These are phyloP conservation scores for Bubo bubo DNA, from an alignment of 2,113 vertebrate genomes.

Conservation along the genomic window DNA sequence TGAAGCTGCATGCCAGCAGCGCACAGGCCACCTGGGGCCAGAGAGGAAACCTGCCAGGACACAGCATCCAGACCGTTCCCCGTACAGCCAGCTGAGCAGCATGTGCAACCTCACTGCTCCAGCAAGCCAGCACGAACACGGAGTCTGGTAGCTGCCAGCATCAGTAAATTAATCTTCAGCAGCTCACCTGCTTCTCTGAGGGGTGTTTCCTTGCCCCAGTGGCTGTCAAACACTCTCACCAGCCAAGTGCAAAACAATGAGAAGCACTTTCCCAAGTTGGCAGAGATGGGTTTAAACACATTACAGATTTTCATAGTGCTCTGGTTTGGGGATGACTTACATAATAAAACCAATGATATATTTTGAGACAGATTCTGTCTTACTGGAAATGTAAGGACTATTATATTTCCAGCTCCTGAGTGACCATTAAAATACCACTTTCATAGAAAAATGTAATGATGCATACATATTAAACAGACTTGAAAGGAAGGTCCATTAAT, in stretches of 20 bases:
- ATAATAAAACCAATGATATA: not conserved
- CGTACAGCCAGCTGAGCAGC: not conserved
- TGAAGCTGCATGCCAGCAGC: not conserved
- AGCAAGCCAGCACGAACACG: fast-evolving
- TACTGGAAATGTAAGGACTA: not conserved
- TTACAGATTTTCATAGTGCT: not conserved
- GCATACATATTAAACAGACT: not conserved
- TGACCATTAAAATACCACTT: not conserved
- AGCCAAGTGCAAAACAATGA: not conserved
- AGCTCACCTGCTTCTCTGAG: not conserved
- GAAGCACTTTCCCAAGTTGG: not conserved
- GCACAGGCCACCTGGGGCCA: not conserved
- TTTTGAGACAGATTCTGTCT: not conserved
- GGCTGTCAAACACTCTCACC: not conserved
- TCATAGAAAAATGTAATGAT: not conserved
- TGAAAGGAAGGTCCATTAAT: not conserved
- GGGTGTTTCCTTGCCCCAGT: not conserved
- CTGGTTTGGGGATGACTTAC: not conserved
- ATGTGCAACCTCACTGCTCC: not conserved
- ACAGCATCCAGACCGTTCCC: not conserved
- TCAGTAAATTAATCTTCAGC: not conserved
- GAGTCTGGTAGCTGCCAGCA: not conserved
- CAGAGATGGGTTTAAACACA: not conserved
- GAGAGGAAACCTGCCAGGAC: not conserved
- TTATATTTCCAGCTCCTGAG: not conserved